A percentile compares a stretch with the other conserved stretches of the same genome.
These are phyloP conservation scores for Rhinoderma darwinii DNA, from an alignment of 2,113 vertebrate species.

Conservation along the genomic window DNA sequence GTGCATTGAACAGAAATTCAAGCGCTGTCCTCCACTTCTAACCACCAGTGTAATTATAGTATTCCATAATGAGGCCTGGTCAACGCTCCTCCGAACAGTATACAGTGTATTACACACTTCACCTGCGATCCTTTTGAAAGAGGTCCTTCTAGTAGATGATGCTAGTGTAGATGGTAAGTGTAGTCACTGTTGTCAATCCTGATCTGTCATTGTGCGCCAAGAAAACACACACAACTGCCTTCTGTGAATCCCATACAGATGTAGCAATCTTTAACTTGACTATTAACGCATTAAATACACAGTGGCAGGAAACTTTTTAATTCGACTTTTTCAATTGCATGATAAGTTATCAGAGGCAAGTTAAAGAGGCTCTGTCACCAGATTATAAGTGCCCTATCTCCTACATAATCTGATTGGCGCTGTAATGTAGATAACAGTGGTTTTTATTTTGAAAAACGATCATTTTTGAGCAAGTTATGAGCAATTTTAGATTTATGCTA, in stretches of 20 bases:
- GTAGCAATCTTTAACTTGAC: no score
- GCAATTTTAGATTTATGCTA: no score
- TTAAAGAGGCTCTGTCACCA: no score
- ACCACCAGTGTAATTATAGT: constrained; percentile 89
- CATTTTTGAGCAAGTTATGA: no score
- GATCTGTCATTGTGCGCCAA: neutral
- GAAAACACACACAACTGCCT: neutral
- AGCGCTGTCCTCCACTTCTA: constrained; percentile 85
- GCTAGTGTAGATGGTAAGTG: constrained; percentile 88
- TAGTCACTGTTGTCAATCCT: neutral
- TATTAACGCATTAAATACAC: no score
- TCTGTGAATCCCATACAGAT: neutral
- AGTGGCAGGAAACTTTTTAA: no score
- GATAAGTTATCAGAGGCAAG: no score
- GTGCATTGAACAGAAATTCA: constrained; percentile 89
- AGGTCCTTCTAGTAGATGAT: constrained; percentile 92
- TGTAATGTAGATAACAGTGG: no score
- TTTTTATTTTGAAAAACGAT: no score
- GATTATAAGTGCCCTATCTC: no score
- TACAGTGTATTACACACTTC: constrained; percentile 89
- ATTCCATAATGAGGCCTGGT: constrained; percentile 93
- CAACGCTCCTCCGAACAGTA: constrained; percentile 87
- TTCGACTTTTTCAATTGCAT: no score
- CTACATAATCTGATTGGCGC: no score
- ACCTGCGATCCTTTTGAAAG: constrained; percentile 84